A percentile compares a stretch with the other conserved stretches of the same genome.
Evolutionary conservation across 1,140 invertebrate genomes (phyloP).

Genomic region (Ceratina calcarata): DNA sequence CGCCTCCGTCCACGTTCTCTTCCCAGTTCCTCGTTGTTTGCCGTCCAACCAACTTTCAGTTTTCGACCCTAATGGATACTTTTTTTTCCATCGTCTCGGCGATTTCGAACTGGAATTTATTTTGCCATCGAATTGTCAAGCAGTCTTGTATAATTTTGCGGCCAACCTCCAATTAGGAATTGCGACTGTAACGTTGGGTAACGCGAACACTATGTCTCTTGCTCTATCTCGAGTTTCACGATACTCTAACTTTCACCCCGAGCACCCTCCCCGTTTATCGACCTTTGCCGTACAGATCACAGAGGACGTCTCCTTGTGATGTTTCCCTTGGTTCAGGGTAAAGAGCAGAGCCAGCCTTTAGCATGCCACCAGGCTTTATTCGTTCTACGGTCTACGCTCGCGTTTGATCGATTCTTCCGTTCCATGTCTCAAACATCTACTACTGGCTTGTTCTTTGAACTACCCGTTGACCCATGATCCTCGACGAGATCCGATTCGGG

Average conservation of each 20-base stretch:
- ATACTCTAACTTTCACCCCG: slow-evolving; percentile 3
- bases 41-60: neutral
- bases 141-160: neutral
- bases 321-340: slow-evolving; percentile 5
- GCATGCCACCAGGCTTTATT: slow-evolving; percentile 28
- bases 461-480: slow-evolving; percentile 1
- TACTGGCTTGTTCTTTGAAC: slow-evolving; percentile 40
- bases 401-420: slow-evolving; percentile 45
- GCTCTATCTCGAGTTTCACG: slow-evolving; percentile 24
- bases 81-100: neutral
- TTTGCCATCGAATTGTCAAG: too few relatives aligned
- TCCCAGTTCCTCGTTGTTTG: neutral
- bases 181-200: neutral
- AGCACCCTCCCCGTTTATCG: slow-evolving; percentile 25
- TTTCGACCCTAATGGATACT: neutral
- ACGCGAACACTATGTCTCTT: neutral
- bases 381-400: neutral
- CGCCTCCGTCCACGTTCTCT: neutral
- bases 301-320: slow-evolving; percentile 46
- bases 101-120: neutral
- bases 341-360: slow-evolving; percentile 20
- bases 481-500: neutral
- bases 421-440: slow-evolving; percentile 40
- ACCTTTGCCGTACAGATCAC: slow-evolving; percentile 41
- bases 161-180: neutral